These are phyloP conservation scores for Triplophysa yarkandensis DNA, from an alignment of 2,797 vertebrate species.

Conservation along the genomic window DNA sequence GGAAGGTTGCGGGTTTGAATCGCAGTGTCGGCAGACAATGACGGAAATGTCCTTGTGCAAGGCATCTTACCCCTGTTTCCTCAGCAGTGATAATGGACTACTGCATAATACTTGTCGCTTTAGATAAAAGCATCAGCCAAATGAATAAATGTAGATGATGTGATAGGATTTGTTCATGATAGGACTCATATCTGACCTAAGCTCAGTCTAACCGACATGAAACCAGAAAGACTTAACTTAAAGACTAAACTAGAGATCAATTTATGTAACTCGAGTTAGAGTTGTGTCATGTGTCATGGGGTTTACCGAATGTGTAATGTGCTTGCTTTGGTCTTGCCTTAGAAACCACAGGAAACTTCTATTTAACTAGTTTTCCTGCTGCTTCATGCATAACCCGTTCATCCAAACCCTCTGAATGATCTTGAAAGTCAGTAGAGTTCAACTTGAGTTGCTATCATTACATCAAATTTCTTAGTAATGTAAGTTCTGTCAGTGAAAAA, in stretches of 20 bases:
- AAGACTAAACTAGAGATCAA: too few species aligned
- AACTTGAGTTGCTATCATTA: neutral
- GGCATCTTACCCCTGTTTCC: too few species aligned
- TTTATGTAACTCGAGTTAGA: neutral
- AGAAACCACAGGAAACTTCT: neutral
- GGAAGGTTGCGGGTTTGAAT: too few species aligned
- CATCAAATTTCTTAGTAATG: neutral
- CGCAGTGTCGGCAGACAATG: too few species aligned
- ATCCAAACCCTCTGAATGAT: neutral
- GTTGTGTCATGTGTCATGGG: neutral
- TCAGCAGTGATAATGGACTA: too few species aligned
- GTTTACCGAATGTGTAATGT: neutral
- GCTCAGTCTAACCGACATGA: too few species aligned
- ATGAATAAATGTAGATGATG: too few species aligned
- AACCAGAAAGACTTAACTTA: too few species aligned
- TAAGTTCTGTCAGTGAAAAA: neutral
- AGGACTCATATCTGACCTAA: neutral
- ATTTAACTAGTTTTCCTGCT: neutral
- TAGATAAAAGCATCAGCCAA: too few species aligned
- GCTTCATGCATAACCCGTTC: neutral
- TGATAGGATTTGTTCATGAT: neutral
- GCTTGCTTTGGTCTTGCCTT: neutral
- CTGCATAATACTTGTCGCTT: too few species aligned
- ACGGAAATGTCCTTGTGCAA: too few species aligned
- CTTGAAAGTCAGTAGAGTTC: neutral